Evolutionary conservation across 2,797 vertebrate genomes (phyloP).

Genomic region (Cirrhinus mrigala): DNA sequence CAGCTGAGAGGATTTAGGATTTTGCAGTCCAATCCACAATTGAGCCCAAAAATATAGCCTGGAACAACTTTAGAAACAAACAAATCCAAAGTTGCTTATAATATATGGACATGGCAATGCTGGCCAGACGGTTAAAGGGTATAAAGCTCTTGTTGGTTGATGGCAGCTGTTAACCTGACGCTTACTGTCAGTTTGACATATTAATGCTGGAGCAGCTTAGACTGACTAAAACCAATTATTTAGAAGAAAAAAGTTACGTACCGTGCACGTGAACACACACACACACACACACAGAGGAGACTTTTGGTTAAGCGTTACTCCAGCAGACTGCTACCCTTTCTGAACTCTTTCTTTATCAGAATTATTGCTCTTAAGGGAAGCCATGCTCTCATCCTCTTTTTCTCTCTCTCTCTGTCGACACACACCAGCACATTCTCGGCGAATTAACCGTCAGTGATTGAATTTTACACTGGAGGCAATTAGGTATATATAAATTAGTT

Average conservation of each 20-base stretch:
- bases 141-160: slow-evolving; percentile 10
- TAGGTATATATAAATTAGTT: slow-evolving; percentile 49
- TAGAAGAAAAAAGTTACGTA: background rate
- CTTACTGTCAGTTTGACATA: slow-evolving; percentile 50
- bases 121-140: background rate
- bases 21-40: background rate
- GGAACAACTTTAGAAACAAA: slow-evolving; percentile 1
- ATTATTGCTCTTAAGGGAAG: slow-evolving; percentile 25
- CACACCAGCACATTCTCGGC: slow-evolving; percentile 11
- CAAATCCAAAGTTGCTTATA: background rate
- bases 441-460: slow-evolving; percentile 45
- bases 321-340: slow-evolving; percentile 13
- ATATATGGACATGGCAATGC: background rate
- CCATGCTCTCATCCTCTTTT: slow-evolving; percentile 1
- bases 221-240: slow-evolving; percentile 42
- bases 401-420: slow-evolving; percentile 10
- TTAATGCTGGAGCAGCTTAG: slow-evolving; percentile 35
- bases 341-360: slow-evolving; percentile 34
- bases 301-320: slow-evolving; percentile 26
- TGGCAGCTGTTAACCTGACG: slow-evolving; percentile 19
- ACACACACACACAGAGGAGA: slow-evolving; percentile 8
- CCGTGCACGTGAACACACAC: background rate
- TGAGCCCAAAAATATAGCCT: background rate
- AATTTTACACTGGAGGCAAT: slow-evolving; percentile 44
- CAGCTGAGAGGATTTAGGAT: background rate